A percentile compares a stretch with the other conserved stretches of the same genome.
Conservation (phyloP, 2,797 vertebrate species). For the Intellagama lesueurii region DNA sequence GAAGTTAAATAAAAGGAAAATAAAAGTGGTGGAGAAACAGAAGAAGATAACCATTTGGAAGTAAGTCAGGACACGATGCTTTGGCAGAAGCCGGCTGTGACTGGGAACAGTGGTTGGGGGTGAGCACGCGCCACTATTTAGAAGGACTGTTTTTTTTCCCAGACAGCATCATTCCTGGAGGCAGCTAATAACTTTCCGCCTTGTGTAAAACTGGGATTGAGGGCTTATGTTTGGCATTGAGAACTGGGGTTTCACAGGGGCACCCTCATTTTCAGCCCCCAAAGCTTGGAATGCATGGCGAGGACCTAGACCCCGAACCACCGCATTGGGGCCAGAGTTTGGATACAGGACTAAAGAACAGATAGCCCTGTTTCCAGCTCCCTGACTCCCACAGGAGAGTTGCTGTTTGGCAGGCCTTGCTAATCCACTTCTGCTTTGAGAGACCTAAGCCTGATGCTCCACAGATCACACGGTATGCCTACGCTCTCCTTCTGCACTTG, state of each 20-base stretch:
- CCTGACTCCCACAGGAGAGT: no score
- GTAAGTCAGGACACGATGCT: neutral
- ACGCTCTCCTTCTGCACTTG: no score
- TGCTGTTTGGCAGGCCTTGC: no score
- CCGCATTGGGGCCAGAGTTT: neutral
- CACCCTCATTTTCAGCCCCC: neutral
- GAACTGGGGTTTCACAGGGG: neutral
- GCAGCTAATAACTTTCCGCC: neutral
- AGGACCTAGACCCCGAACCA: neutral
- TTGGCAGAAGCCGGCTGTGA: neutral
- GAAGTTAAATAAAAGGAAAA: slow-evolving; percentile 31
- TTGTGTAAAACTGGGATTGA: neutral
- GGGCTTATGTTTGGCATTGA: neutral
- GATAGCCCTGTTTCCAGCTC: no score
- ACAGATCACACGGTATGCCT: no score
- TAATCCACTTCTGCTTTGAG: no score
- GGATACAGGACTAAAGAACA: no score
- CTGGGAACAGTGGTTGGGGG: neutral
- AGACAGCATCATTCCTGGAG: neutral
- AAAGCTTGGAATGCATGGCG: neutral
- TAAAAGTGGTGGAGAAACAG: slow-evolving; percentile 13
- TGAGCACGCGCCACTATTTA: no score
- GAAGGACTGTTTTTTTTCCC: neutral
- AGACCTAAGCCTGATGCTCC: no score
- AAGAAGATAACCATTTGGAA: slow-evolving; percentile 5